phyloP scores from a whole-genome alignment of 2,797 vertebrate species.

The Chiloscyllium punctatum region DNA sequence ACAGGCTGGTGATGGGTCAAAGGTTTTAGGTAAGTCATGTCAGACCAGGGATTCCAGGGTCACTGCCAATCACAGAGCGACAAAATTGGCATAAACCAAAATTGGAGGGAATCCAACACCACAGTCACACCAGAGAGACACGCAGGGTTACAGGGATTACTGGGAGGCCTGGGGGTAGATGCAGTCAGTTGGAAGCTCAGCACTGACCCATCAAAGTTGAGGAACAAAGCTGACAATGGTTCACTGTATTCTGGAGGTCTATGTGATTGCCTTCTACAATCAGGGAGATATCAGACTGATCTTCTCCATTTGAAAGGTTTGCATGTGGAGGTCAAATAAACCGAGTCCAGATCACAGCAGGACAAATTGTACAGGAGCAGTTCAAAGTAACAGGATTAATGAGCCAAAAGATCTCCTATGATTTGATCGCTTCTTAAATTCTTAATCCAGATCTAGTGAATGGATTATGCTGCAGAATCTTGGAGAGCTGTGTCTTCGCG shows the following conservation, averaged over 20 bases:
- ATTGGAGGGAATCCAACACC: too few species aligned
- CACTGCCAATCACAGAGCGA: too few species aligned
- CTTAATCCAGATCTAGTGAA: constrained; percentile 19
- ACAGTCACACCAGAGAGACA: too few species aligned
- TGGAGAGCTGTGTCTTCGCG: neutral
- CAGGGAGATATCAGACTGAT: neutral
- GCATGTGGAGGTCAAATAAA: neutral
- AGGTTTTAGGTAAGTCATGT: too few species aligned
- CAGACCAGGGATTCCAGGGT: too few species aligned
- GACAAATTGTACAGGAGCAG: neutral
- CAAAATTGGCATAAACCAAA: too few species aligned
- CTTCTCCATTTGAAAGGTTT: neutral
- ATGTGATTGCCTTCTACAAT: neutral
- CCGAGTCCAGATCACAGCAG: neutral
- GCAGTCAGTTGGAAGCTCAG: too few species aligned
- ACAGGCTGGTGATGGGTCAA: neutral
- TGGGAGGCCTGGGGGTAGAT: too few species aligned
- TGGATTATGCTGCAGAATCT: neutral
- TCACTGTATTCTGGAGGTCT: neutral
- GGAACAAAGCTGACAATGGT: neutral
- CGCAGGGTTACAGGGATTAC: too few species aligned
- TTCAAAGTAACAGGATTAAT: constrained; percentile 2
- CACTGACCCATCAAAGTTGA: neutral
- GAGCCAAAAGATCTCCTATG: neutral
- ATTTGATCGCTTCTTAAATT: neutral